phyloP scores from a whole-genome alignment of 1,140 invertebrate species.

The Dreissena polymorpha region DNA sequence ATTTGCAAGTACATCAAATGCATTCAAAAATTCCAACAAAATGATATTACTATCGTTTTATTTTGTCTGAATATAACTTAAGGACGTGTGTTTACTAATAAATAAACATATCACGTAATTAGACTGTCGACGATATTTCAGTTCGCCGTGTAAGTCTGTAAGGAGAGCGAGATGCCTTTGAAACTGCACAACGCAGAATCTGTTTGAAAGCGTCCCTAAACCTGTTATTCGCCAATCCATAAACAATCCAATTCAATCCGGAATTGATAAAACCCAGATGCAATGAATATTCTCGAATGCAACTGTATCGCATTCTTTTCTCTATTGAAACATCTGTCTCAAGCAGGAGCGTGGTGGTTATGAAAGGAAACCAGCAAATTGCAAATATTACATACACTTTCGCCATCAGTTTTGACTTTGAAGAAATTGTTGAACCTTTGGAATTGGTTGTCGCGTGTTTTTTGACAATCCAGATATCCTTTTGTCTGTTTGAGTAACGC shows the following conservation, averaged over 20 bases:
- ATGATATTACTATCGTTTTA: too few relatives aligned
- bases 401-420: neutral
- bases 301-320: neutral
- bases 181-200: neutral
- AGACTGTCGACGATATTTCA: too few relatives aligned
- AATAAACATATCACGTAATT: too few relatives aligned
- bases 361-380: slow-evolving; percentile 21
- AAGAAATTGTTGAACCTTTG: neutral
- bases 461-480: neutral
- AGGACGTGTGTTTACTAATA: too few relatives aligned
- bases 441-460: neutral
- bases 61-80: too few relatives aligned
- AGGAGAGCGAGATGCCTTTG: too few relatives aligned
- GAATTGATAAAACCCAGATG: slow-evolving; percentile 26
- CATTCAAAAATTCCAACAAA: too few relatives aligned
- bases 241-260: slow-evolving; percentile 40
- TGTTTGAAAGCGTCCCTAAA: slow-evolving; percentile 7
- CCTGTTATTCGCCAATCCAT: slow-evolving; percentile 25
- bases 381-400: slow-evolving; percentile 25
- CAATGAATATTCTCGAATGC: slow-evolving; percentile 5
- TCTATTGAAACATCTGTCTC: neutral
- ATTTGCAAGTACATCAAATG: too few relatives aligned
- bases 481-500: neutral
- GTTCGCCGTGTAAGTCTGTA: too few relatives aligned
- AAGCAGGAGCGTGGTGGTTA: neutral